These are phyloP conservation scores for Nemotelus nigrinus DNA, from an alignment of 2,888 invertebrate genomes.

Conservation along the genomic window DNA sequence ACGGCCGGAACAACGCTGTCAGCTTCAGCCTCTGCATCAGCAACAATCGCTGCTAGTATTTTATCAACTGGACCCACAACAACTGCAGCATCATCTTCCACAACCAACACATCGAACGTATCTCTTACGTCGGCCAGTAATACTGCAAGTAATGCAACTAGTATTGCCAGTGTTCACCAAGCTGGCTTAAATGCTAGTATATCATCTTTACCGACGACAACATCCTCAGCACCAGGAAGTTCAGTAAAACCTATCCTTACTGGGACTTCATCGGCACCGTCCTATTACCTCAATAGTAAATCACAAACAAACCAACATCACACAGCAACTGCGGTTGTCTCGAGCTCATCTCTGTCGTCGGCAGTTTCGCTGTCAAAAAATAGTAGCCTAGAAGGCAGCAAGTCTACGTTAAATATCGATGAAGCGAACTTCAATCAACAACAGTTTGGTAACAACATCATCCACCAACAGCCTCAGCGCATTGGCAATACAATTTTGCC, in stretches of 20 bases:
- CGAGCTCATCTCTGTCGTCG: constrained; percentile 51
- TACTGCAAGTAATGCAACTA: constrained; percentile 41
- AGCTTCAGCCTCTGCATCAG: constrained; percentile 52
- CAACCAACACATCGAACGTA: neutral
- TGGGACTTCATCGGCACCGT: constrained; percentile 43
- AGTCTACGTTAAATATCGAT: constrained; percentile 16
- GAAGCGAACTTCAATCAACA: constrained; percentile 11
- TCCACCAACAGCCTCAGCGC: constrained; percentile 6
- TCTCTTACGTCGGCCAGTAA: constrained; percentile 19
- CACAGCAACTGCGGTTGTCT: constrained; percentile 53
- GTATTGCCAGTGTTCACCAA: constrained; percentile 51
- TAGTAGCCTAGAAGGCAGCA: constrained; percentile 21
- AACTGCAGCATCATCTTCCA: constrained; percentile 44
- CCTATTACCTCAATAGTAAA: constrained; percentile 42
- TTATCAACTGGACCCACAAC: constrained; percentile 50
- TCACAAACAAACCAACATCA: constrained; percentile 30
- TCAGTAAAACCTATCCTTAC: constrained; percentile 53
- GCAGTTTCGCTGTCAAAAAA: constrained; percentile 48
- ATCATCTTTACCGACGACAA: constrained; percentile 47
- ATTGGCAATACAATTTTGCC: constrained; percentile 32
- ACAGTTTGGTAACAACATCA: constrained; percentile 20
- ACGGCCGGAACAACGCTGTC: constrained; percentile 57
- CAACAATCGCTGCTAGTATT: constrained; percentile 31
- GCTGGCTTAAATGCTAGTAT: constrained; percentile 25
- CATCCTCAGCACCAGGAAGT: constrained; percentile 60